phyloP scores from a whole-genome alignment of 2,797 vertebrate genomes.

The Helarctos malayanus region DNA sequence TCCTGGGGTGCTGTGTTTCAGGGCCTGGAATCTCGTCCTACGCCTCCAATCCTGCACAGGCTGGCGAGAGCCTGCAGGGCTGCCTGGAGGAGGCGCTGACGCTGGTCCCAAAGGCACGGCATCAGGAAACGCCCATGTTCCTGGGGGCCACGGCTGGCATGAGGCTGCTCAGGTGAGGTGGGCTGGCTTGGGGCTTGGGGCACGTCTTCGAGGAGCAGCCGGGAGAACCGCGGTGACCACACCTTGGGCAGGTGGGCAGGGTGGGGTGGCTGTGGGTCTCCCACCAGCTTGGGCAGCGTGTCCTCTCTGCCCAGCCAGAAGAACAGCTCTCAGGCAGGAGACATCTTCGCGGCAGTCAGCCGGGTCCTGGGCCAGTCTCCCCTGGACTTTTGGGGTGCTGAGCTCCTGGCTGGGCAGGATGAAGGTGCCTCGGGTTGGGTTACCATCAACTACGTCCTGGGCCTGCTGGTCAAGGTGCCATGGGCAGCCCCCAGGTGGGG shows the following conservation, averaged over 20 bases:
- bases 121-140: conserved; percentile 92
- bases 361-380: conserved; percentile 89
- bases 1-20: conserved; percentile 76
- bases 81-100: conserved; percentile 92
- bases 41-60: conserved; percentile 75
- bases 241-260: rapidly evolving
- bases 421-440: conserved; percentile 96
- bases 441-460: conserved; percentile 95
- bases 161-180: conserved; percentile 93
- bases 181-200: rapidly evolving
- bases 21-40: conserved; percentile 96
- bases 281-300: rapidly evolving
- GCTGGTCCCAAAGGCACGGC: conserved; percentile 88
- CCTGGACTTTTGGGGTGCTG: conserved; percentile 91
- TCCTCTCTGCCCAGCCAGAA: conserved; percentile 60
- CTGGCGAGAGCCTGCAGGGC: conserved; percentile 91
- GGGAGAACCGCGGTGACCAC: rapidly evolving
- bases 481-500: neutral
- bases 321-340: conserved; percentile 74
- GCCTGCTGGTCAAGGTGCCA: conserved; percentile 94
- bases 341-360: conserved; percentile 89
- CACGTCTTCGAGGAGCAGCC: rapidly evolving
- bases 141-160: conserved; percentile 97
- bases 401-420: conserved; percentile 91
- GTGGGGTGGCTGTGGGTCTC: rapidly evolving